Evolutionary conservation across 2,113 vertebrate species (phyloP).

Genomic region (Vireo altiloquus): DNA sequence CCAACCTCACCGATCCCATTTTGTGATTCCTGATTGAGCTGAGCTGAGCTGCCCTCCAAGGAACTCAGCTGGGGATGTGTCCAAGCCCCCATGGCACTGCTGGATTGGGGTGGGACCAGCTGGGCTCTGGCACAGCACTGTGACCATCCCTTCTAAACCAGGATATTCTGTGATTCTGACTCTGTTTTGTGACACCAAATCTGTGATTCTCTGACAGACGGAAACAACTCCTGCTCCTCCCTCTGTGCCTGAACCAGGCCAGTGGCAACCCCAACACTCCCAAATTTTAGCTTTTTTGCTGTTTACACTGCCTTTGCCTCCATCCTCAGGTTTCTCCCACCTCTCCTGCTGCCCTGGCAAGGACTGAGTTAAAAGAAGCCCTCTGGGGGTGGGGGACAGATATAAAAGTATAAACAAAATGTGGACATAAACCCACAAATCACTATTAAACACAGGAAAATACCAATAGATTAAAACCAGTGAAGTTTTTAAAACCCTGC

Average conservation of each 20-base stretch:
- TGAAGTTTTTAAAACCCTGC: accelerated
- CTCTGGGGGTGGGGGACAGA: not conserved
- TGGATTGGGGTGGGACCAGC: not conserved
- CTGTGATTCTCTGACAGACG: not conserved
- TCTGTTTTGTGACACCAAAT: not conserved
- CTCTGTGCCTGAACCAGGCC: not conserved
- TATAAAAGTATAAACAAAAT: not conserved
- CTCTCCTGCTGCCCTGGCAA: not conserved
- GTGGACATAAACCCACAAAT: not conserved
- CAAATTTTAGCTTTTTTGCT: not conserved
- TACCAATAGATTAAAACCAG: not conserved
- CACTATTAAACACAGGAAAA: not conserved
- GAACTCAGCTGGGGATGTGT: accelerated
- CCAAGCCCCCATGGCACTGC: accelerated
- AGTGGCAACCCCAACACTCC: not conserved
- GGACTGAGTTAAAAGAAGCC: accelerated
- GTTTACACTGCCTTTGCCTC: not conserved
- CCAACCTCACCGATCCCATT: not conserved
- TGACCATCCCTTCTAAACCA: not conserved
- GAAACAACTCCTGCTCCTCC: not conserved
- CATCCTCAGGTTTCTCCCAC: not conserved
- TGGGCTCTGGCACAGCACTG: not conserved
- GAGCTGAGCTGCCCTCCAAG: not conserved
- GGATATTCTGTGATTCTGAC: not conserved
- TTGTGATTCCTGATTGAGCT: not conserved